phyloP scores from a whole-genome alignment of 2,888 invertebrate species.

The Acrobasis repandana region DNA sequence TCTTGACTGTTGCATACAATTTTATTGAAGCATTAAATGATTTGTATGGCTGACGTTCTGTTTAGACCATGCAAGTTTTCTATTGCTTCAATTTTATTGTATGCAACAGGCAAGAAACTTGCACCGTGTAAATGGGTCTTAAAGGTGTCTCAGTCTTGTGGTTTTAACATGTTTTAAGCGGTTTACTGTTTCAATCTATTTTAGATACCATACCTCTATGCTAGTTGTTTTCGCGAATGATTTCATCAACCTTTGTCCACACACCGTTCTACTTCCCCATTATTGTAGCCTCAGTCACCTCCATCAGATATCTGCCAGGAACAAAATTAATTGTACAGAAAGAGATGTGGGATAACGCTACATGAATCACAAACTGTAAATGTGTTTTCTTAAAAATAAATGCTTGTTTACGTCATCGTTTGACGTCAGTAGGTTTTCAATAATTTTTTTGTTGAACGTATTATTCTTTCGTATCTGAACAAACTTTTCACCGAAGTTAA shows the following conservation, averaged over 20 bases:
- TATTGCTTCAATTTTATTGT: too few species aligned
- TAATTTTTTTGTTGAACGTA: not conserved
- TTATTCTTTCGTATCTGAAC: too few species aligned
- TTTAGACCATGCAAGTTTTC: too few species aligned
- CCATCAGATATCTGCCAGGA: slow-evolving; percentile 17
- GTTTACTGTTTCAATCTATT: too few species aligned
- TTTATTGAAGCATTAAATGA: too few species aligned
- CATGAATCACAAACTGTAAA: slow-evolving; percentile 4
- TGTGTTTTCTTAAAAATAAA: not conserved
- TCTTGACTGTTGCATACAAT: too few species aligned
- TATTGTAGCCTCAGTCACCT: not conserved
- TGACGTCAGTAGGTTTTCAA: slow-evolving; percentile 9
- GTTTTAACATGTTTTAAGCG: too few species aligned
- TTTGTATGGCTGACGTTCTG: too few species aligned
- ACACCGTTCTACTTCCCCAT: not conserved
- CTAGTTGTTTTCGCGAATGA: not conserved
- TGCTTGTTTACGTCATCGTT: not conserved
- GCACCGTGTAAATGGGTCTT: too few species aligned
- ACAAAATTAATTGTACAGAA: slow-evolving; percentile 5
- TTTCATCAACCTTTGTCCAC: not conserved
- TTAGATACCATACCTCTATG: not conserved
- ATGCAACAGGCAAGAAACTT: too few species aligned
- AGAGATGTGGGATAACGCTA: slow-evolving; percentile 6
- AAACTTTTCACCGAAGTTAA: too few species aligned
- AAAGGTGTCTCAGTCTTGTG: too few species aligned